A percentile compares a stretch with the other conserved stretches of the same genome.
Conservation (phyloP, 2,797 vertebrate species). For the Nyctalus aviator region DNA sequence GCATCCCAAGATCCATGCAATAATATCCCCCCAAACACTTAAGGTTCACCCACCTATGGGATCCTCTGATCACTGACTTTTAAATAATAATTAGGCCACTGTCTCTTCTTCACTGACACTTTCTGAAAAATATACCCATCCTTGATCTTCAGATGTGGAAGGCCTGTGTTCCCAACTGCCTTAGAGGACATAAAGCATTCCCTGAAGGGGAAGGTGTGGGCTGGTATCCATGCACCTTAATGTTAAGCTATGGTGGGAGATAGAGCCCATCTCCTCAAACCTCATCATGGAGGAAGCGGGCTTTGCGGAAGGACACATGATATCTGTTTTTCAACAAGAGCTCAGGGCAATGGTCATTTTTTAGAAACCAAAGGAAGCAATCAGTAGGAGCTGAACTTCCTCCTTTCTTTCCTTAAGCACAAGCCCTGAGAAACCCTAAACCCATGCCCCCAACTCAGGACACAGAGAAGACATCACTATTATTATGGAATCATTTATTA, state of each 20-base stretch:
- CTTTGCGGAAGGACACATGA: not conserved
- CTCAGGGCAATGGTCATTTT: not conserved
- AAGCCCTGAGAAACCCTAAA: not conserved
- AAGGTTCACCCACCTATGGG: not conserved
- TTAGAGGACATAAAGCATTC: not conserved
- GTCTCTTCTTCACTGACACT: not conserved
- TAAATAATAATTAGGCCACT: not conserved
- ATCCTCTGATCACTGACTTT: not conserved
- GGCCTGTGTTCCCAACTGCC: not conserved
- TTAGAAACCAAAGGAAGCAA: not conserved
- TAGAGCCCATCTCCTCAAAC: not conserved
- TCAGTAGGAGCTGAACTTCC: not conserved
- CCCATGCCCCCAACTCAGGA: not conserved
- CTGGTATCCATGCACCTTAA: not conserved
- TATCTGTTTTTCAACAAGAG: not conserved
- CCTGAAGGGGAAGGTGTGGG: not conserved
- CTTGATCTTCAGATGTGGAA: not conserved
- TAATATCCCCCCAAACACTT: slow-evolving; percentile 38
- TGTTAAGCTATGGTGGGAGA: not conserved
- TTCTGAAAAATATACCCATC: not conserved
- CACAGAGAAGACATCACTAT: not conserved
- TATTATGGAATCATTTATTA: not conserved
- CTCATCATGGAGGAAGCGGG: not conserved
- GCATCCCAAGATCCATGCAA: slow-evolving; percentile 39
- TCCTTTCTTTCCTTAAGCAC: not conserved